Conservation (phyloP, 2,797 vertebrate genomes). For the Crypturellus tataupa region DNA sequence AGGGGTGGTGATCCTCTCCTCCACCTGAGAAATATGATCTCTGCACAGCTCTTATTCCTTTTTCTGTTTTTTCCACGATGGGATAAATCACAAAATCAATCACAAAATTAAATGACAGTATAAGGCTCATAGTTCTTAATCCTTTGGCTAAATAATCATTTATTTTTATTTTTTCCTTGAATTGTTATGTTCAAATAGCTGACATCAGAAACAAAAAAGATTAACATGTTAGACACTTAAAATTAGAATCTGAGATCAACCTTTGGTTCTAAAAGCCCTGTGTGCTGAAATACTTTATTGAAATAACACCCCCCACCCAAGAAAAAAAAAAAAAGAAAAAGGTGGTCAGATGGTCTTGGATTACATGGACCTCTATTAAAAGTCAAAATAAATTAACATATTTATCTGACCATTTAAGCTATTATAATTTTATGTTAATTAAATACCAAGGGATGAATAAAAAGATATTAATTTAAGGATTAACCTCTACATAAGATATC, state of each 20-base stretch:
- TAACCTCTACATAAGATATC: slow-evolving; percentile 4
- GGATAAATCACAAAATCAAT: not conserved
- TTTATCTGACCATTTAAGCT: not conserved
- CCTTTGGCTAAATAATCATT: not conserved
- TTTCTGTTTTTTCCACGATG: not conserved
- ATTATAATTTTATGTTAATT: slow-evolving; percentile 20
- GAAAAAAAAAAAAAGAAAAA: not conserved
- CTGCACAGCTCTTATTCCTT: not conserved
- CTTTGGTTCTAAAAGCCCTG: not conserved
- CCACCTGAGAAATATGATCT: not conserved
- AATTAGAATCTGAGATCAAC: slow-evolving; percentile 18
- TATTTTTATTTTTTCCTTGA: not conserved
- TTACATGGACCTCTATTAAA: not conserved
- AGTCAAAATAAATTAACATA: slow-evolving; percentile 8
- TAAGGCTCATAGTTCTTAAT: not conserved
- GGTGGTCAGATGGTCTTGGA: not conserved
- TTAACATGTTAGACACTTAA: not conserved
- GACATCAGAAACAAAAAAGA: not conserved
- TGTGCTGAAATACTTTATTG: not conserved
- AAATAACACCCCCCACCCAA: not conserved
- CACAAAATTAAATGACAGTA: not conserved
- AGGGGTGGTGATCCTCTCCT: not conserved
- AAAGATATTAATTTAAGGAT: slow-evolving; percentile 30
- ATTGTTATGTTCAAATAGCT: not conserved
- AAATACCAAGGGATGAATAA: slow-evolving; percentile 11